Conservation (phyloP, 1,140 invertebrate species). For the Pissodes strobi region DNA sequence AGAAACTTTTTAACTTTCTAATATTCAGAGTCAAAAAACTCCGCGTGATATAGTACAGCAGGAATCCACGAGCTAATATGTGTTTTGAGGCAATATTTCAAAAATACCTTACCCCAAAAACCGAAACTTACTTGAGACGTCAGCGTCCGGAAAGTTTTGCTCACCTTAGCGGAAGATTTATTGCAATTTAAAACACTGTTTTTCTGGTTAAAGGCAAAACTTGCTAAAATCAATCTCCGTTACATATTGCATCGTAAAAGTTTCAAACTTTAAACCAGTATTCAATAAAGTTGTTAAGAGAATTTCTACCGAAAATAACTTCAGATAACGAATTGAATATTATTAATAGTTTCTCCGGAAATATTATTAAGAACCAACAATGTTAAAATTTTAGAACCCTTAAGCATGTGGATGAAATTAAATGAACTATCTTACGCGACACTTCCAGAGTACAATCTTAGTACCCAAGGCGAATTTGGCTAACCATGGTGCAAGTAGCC, state of each 20-base stretch:
- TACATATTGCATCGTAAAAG: constrained; percentile 22
- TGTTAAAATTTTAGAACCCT: no score
- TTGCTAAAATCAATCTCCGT: constrained; percentile 27
- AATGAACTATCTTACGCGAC: no score
- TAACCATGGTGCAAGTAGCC: no score
- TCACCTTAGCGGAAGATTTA: constrained; percentile 37
- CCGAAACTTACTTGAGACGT: constrained; percentile 39
- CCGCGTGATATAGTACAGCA: constrained; percentile 4
- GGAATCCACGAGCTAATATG: constrained; percentile 7
- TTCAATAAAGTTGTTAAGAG: no score
- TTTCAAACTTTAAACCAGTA: constrained; percentile 8
- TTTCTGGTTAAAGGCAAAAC: constrained; percentile 22
- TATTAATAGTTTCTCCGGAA: no score
- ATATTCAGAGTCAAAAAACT: constrained; percentile 12
- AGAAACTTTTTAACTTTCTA: no score
- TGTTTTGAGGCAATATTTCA: constrained; percentile 36
- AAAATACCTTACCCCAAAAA: constrained; percentile 41
- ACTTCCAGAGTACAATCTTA: no score
- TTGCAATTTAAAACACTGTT: constrained; percentile 42
- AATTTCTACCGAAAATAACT: no score
- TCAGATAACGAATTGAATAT: no score
- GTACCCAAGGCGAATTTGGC: no score
- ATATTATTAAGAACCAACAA: no score
- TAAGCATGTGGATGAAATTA: no score
- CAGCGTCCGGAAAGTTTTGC: constrained; percentile 40